Evolutionary conservation across 1,140 invertebrate genomes (phyloP).

Genomic region (Anastatus disparis): DNA sequence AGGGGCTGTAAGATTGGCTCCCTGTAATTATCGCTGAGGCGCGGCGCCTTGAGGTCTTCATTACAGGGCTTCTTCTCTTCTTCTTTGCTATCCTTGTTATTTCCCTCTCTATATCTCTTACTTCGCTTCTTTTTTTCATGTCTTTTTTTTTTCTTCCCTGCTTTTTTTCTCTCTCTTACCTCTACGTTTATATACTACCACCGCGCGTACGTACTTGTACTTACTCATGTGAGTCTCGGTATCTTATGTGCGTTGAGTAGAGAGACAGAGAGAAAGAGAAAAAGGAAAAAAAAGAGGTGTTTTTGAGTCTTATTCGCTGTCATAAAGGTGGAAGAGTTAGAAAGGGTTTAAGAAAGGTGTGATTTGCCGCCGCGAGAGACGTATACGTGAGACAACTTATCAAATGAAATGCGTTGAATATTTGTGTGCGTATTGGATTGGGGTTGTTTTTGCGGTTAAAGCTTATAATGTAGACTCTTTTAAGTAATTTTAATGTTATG

Average conservation of each 20-base stretch:
- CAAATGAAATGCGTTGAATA: conserved; percentile 17
- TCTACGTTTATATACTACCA: neutral
- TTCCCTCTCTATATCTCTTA: conserved; percentile 53
- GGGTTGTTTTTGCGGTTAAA: too few species aligned
- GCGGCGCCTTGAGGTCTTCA: conserved; percentile 69
- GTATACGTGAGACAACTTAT: conserved; percentile 1
- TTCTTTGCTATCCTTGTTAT: conserved; percentile 63
- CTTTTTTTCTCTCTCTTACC: conserved; percentile 24
- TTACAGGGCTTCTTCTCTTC: conserved; percentile 47
- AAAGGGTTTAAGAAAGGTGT: conserved; percentile 15
- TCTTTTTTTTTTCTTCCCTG: neutral
- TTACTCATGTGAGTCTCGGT: too few species aligned
- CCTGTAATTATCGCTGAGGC: conserved; percentile 68
- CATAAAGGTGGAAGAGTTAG: conserved; percentile 27
- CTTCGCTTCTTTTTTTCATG: too few species aligned
- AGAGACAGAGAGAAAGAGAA: too few species aligned
- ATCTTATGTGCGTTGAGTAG: too few species aligned
- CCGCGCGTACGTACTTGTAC: neutral
- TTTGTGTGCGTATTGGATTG: too few species aligned
- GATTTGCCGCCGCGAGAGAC: neutral
- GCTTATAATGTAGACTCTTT: too few species aligned
- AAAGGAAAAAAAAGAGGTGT: too few species aligned
- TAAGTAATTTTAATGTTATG: too few species aligned
- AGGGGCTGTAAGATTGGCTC: conserved; percentile 67
- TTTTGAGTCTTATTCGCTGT: too few species aligned